Evolutionary conservation across 2,888 invertebrate genomes (phyloP).

Genomic region (Allygus modestus): DNA sequence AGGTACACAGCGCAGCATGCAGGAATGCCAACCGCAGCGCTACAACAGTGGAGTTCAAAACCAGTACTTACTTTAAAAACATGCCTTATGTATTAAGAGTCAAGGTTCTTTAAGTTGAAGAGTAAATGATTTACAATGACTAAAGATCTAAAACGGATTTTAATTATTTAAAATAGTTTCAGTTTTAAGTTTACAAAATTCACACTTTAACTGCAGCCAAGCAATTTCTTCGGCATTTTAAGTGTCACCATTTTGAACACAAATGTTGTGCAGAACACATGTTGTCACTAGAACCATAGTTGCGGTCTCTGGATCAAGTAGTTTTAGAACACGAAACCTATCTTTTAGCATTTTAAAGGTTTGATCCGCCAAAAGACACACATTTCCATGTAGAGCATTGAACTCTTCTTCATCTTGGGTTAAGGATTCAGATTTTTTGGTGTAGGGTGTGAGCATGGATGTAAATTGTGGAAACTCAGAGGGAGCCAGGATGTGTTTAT

Average conservation of each 20-base stretch:
- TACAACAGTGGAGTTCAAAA: too few species aligned
- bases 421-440: background rate
- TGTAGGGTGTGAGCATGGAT: constrained; percentile 45
- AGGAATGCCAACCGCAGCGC: too few species aligned
- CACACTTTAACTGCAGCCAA: too few species aligned
- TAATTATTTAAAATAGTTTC: too few species aligned
- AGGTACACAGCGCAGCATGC: too few species aligned
- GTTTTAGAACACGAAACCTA: constrained; percentile 29
- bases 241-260: constrained; percentile 18
- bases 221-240: background rate
- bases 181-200: too few species aligned
- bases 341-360: constrained; percentile 22
- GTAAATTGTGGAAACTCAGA: constrained; percentile 28
- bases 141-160: too few species aligned
- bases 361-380: constrained; percentile 21
- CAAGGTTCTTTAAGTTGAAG: too few species aligned
- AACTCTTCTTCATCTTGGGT: constrained; percentile 22
- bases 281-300: constrained; percentile 31
- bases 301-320: constrained; percentile 33
- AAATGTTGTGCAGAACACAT: constrained; percentile 50
- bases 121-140: too few species aligned
- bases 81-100: too few species aligned
- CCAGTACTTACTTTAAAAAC: too few species aligned
- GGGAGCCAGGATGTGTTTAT: constrained; percentile 34
- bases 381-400: constrained; percentile 36